Percentiles rank a stretch among this genome's conserved stretches.
Conservation (phyloP, 2,797 vertebrate species). For the Staurois parvus region DNA sequence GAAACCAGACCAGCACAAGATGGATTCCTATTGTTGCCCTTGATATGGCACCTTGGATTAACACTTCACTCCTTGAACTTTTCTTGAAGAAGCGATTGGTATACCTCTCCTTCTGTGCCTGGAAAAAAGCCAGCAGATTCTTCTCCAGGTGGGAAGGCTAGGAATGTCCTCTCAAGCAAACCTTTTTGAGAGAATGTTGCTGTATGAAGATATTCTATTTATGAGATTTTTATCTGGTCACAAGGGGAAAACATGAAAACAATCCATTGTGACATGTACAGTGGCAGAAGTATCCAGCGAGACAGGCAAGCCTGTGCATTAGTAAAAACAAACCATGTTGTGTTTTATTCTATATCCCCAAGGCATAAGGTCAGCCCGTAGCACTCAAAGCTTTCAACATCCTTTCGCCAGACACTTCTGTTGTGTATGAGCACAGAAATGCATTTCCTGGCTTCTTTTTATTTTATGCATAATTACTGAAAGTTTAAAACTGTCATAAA, state of each 20-base stretch:
- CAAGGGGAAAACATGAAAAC: conserved; percentile 44
- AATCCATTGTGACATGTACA: conserved; percentile 58
- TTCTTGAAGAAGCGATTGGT: neutral
- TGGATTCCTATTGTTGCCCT: no score
- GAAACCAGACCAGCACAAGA: no score
- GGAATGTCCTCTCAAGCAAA: neutral
- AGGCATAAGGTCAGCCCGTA: conserved; percentile 54
- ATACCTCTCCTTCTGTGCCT: neutral
- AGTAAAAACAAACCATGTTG: conserved; percentile 51
- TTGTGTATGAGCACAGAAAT: conserved; percentile 22
- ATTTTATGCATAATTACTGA: conserved; percentile 1
- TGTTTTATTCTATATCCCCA: conserved; percentile 46
- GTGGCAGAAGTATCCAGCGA: conserved; percentile 25
- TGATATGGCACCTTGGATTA: no score
- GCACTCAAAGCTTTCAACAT: conserved; percentile 53
- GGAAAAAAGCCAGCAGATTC: neutral
- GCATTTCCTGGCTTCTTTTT: conserved; percentile 26
- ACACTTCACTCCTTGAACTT: neutral
- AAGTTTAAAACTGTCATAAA: conserved; percentile 31
- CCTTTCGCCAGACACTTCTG: conserved; percentile 9
- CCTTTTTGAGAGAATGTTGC: neutral
- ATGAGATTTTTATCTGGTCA: conserved; percentile 51
- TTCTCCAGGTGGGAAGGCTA: neutral
- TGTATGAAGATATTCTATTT: conserved; percentile 47
- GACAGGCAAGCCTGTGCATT: conserved; percentile 48